phyloP scores from a whole-genome alignment of 2,797 vertebrate genomes.

The Ispidina lecontei region DNA sequence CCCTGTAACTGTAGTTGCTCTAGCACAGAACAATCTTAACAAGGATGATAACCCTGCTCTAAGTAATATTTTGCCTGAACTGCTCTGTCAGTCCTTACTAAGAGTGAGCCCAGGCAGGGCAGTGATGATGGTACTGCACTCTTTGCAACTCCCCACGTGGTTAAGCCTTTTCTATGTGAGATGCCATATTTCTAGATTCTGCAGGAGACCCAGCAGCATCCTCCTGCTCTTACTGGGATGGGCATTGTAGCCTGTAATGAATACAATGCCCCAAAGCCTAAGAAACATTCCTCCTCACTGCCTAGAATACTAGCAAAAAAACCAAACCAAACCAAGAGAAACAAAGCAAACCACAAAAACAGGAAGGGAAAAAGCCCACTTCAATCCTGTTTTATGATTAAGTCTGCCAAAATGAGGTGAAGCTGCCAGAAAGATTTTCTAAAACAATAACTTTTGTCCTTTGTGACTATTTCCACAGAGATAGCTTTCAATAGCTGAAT shows the following conservation, averaged over 20 bases:
- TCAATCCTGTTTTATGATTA: not conserved
- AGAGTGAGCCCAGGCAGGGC: not conserved
- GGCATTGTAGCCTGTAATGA: not conserved
- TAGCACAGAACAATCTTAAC: not conserved
- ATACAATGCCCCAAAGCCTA: not conserved
- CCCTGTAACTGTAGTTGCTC: fast-evolving
- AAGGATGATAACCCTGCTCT: not conserved
- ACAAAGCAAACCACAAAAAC: not conserved
- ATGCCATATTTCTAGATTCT: not conserved
- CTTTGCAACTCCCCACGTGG: not conserved
- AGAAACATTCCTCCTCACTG: not conserved
- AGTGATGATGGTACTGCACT: not conserved
- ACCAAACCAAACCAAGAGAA: too few relatives aligned
- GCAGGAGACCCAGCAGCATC: not conserved
- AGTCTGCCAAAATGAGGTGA: not conserved
- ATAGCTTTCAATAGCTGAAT: not conserved
- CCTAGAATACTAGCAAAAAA: not conserved
- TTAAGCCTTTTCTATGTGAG: not conserved
- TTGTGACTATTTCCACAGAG: not conserved
- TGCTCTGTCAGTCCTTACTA: not conserved
- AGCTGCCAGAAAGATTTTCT: not conserved
- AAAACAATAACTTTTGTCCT: not conserved
- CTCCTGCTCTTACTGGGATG: not conserved
- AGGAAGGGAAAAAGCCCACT: not conserved
- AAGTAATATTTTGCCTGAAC: not conserved